Evolutionary conservation across 2,888 invertebrate species (phyloP).

Genomic region (Pogonocherus hispidulus): DNA sequence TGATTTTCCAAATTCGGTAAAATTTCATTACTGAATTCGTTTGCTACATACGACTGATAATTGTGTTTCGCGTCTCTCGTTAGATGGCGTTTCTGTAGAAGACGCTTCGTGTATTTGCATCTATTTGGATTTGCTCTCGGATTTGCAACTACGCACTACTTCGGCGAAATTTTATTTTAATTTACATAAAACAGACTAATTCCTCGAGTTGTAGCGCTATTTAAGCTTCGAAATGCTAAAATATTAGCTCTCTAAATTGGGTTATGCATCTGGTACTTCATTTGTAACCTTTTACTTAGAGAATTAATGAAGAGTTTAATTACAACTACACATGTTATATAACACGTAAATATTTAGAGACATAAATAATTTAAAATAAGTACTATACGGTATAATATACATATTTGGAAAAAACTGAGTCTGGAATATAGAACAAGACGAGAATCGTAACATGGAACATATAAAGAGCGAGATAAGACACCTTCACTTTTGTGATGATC

Average conservation of each 20-base stretch:
- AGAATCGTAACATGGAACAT: too few relatives aligned
- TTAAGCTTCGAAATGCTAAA: slow-evolving; percentile 18
- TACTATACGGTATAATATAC: too few relatives aligned
- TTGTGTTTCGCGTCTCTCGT: slow-evolving; percentile 42
- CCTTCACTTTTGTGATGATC: too few relatives aligned
- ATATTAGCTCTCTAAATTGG: slow-evolving; percentile 21
- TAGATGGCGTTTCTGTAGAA: not conserved
- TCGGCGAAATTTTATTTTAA: slow-evolving; percentile 37
- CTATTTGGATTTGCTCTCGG: slow-evolving; percentile 37
- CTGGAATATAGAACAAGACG: too few relatives aligned
- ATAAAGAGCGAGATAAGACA: too few relatives aligned
- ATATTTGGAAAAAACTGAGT: too few relatives aligned
- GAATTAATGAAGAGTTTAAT: slow-evolving; percentile 13
- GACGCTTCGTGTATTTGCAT: slow-evolving; percentile 40
- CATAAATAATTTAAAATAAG: too few relatives aligned
- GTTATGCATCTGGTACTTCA: slow-evolving; percentile 8
- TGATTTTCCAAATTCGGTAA: too few relatives aligned
- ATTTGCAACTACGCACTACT: not conserved
- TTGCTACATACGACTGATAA: slow-evolving; percentile 41
- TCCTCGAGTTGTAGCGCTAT: not conserved
- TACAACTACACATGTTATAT: not conserved
- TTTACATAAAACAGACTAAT: slow-evolving; percentile 31
- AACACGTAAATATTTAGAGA: too few relatives aligned
- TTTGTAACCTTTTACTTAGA: slow-evolving; percentile 4
- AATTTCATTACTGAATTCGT: not conserved